A percentile compares a stretch with the other conserved stretches of the same genome.
phyloP scores from a whole-genome alignment of 2,888 invertebrate genomes.

The Pammene aurita region DNA sequence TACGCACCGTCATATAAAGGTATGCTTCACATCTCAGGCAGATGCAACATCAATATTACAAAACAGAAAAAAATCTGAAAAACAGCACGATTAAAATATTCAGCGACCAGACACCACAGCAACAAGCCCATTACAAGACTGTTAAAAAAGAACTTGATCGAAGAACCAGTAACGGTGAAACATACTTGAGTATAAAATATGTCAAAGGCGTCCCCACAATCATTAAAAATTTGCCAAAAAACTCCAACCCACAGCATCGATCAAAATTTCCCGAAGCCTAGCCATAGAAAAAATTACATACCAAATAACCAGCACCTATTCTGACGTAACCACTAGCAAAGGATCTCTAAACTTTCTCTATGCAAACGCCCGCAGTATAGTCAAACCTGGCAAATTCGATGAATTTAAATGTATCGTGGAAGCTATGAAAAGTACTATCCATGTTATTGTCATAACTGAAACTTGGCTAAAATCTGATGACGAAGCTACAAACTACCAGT shows the following conservation, averaged over 20 bases:
- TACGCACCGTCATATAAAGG: not conserved
- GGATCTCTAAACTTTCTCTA: too few species aligned
- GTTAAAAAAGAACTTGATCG: too few species aligned
- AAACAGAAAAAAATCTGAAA: not conserved
- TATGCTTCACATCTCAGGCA: not conserved
- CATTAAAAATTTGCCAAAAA: not conserved
- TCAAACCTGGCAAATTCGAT: too few species aligned
- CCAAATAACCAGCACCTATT: not conserved
- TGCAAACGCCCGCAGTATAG: too few species aligned
- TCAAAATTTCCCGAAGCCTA: not conserved
- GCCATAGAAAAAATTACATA: not conserved
- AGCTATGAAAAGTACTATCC: not conserved
- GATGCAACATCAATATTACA: not conserved
- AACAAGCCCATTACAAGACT: too few species aligned
- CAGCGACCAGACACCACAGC: too few species aligned
- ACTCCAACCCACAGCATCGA: not conserved
- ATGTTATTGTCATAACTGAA: constrained; percentile 8
- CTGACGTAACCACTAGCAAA: too few species aligned
- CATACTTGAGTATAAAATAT: not conserved
- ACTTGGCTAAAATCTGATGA: too few species aligned
- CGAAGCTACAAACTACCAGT: not conserved
- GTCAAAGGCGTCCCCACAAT: constrained; percentile 1
- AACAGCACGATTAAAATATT: not conserved
- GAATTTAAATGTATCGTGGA: constrained; percentile 10
- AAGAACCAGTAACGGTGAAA: constrained; percentile 1